Evolutionary conservation across 2,888 invertebrate genomes (phyloP).

Genomic region (Syritta pipiens): DNA sequence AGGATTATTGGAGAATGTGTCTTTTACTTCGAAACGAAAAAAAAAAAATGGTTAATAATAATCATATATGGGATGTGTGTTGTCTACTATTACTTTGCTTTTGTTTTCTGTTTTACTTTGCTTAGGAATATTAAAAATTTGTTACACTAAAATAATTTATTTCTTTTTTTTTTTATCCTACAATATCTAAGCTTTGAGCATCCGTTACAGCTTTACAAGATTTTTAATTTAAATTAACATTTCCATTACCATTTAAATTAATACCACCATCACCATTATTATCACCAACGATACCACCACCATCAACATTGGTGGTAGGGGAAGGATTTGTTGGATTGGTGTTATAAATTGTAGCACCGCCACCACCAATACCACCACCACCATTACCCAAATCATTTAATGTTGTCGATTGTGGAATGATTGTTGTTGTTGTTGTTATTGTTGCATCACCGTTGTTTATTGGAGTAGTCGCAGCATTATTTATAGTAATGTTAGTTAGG

Average conservation of each 20-base stretch:
- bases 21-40: background rate
- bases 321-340: slow-evolving; percentile 45
- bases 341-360: slow-evolving; percentile 56
- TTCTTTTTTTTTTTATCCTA: slow-evolving; percentile 75
- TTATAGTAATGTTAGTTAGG: slow-evolving; percentile 69
- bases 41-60: background rate
- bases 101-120: slow-evolving; percentile 8
- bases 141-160: slow-evolving; percentile 71
- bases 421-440: slow-evolving; percentile 67
- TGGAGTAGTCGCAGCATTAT: slow-evolving; percentile 75
- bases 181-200: slow-evolving; percentile 80
- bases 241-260: slow-evolving; percentile 34
- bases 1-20: slow-evolving; percentile 33
- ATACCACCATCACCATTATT: slow-evolving; percentile 50
- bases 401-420: slow-evolving; percentile 68
- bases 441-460: slow-evolving; percentile 70
- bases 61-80: slow-evolving; percentile 25
- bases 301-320: slow-evolving; percentile 38
- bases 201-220: slow-evolving; percentile 77
- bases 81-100: slow-evolving; percentile 13
- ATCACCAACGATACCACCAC: slow-evolving; percentile 38
- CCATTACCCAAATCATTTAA: slow-evolving; percentile 64
- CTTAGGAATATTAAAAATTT: slow-evolving; percentile 68
- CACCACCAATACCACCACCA: slow-evolving; percentile 49
- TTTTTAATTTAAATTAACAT: slow-evolving; percentile 67